Conservation (phyloP, 2,797 vertebrate species). For the Masticophis lateralis region DNA sequence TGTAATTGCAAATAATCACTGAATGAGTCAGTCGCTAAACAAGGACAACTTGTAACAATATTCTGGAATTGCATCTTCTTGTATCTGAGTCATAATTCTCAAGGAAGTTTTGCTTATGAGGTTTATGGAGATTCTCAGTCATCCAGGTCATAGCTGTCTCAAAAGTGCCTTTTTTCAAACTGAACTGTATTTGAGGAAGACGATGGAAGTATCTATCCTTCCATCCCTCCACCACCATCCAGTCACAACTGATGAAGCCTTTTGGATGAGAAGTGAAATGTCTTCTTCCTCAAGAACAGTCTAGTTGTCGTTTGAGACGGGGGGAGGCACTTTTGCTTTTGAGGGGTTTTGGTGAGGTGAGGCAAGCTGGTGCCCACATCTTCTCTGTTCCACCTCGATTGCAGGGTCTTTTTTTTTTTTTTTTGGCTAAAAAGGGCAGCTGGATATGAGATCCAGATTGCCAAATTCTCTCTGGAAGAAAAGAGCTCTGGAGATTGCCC, state of each 20-base stretch:
- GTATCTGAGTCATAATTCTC: background rate
- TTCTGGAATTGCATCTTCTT: background rate
- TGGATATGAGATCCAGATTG: background rate
- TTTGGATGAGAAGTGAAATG: background rate
- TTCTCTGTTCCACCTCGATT: background rate
- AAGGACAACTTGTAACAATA: background rate
- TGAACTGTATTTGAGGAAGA: background rate
- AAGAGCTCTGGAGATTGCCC: background rate
- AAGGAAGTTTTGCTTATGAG: background rate
- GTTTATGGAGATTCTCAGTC: background rate
- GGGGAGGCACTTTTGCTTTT: background rate
- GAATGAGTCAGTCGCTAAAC: background rate
- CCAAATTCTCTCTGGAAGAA: background rate
- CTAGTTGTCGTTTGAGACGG: background rate
- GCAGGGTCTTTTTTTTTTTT: background rate
- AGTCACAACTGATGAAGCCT: background rate
- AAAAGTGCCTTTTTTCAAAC: background rate
- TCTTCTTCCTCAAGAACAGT: background rate
- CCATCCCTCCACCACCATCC: background rate
- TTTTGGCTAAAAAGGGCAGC: background rate
- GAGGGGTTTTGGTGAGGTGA: background rate
- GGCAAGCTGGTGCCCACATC: background rate
- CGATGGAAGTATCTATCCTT: background rate
- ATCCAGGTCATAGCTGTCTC: background rate
- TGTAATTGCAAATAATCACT: background rate